Percentiles rank a stretch among this genome's conserved stretches.
Conservation (phyloP, 2,113 vertebrate genomes). For the Rhabdornis inornatus region DNA sequence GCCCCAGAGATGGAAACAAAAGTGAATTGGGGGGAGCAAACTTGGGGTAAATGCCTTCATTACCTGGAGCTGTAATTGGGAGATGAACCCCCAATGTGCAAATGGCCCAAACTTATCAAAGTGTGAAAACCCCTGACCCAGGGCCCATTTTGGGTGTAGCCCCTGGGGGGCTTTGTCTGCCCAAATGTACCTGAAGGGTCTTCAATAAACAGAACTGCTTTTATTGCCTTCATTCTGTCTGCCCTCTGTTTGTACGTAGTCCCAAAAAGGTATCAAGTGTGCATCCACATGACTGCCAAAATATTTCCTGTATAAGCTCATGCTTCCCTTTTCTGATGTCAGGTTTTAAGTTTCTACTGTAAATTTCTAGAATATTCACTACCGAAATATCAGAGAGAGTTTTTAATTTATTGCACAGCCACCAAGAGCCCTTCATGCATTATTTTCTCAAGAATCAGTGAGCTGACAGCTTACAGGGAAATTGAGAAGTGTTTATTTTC, state of each 20-base stretch:
- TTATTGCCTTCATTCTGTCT: background rate
- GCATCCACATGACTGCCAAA: background rate
- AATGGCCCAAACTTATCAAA: background rate
- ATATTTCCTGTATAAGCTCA: background rate
- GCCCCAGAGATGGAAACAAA: background rate
- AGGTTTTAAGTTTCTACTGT: background rate
- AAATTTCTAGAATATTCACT: background rate
- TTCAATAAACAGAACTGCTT: background rate
- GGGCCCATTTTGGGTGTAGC: background rate
- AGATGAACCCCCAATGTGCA: background rate
- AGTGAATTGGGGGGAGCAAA: background rate
- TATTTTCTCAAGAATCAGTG: background rate
- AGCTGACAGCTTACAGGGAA: background rate
- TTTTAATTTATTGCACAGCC: background rate
- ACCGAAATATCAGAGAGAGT: background rate
- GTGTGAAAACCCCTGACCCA: accelerated
- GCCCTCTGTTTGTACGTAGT: accelerated
- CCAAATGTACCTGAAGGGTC: background rate
- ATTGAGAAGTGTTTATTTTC: background rate
- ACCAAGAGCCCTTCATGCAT: background rate
- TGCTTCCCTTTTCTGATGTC: background rate
- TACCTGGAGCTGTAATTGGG: background rate
- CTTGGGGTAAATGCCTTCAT: background rate
- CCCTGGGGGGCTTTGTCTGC: background rate
- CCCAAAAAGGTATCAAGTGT: background rate